Evolutionary conservation across 2,888 invertebrate species (phyloP), one percentile per base, ranked within the genome.

Genomic region (Anarsia innoxiella): DNA sequence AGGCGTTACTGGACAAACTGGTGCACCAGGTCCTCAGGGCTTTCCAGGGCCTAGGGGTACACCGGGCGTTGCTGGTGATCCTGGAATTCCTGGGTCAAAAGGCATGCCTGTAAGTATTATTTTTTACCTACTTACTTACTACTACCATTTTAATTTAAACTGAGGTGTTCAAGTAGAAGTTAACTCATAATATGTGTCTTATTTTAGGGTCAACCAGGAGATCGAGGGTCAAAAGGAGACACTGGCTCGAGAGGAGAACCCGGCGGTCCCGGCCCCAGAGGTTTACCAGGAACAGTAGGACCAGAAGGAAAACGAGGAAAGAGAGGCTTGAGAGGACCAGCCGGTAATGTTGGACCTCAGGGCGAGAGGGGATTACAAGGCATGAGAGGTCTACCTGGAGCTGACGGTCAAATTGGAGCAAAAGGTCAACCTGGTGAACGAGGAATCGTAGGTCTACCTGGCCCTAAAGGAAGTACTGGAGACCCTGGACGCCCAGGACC

Each of bases 291-390:
- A 1, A 80, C 87, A 2, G 67, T 88, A 3, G 95, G 94, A 1
- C 87, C 90, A 1, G 92, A 94, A 61, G 94, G 93, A 2, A 94
- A 94, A 79, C 87, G 93, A 40, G 94, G 94, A 1, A 93, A 93
- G 62, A 80, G 93, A 44, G 93, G 94, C 1, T 87, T 90, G 53
- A 82, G 91, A 42, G 93, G 94, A n/a, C 91, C 93, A 0, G 87
- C 89, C 5, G 93, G 94, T 0, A 86, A 88, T 34, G 57, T 87
- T n/a, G 93, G 93, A 2, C 89, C 91, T 10, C 79, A 87, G 51
- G 93, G 94, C 14, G 93, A 94, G 69, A 82, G 93, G 51, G 93
- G 92, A 2, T 57, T 85, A 37, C 78, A 87, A 41, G 91, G 92
- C 15, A 80, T 80, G 52, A 61, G 90, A 56, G 93, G 93, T 27